phyloP scores from a whole-genome alignment of 2,113 vertebrate species.

The zebrafish (Danio rerio) region GRCz12tu NC_133195.1:47470501-47471000 shows the following conservation, averaged over 20 bases:
- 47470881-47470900: neutral
- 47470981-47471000: neutral
- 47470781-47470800: neutral
- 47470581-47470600: neutral
- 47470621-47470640: neutral
- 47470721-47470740: neutral
- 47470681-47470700: neutral
- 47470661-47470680: neutral
- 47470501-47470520: no score
- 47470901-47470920: neutral
- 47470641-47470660: neutral
- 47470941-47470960: neutral
- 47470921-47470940: neutral
- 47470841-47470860: conserved; percentile 1
- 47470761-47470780: neutral
- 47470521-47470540: no score
- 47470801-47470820: neutral
- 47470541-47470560: no score
- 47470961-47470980: neutral
- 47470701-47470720: neutral
- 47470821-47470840: conserved; percentile 23
- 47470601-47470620: neutral
- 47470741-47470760: conserved; percentile 11
- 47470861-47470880: conserved; percentile 9
- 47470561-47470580: no score